Evolutionary conservation across 2,113 vertebrate genomes (phyloP), one percentile per base, ranked within the genome.

Genomic region (Rallus limicola): DNA sequence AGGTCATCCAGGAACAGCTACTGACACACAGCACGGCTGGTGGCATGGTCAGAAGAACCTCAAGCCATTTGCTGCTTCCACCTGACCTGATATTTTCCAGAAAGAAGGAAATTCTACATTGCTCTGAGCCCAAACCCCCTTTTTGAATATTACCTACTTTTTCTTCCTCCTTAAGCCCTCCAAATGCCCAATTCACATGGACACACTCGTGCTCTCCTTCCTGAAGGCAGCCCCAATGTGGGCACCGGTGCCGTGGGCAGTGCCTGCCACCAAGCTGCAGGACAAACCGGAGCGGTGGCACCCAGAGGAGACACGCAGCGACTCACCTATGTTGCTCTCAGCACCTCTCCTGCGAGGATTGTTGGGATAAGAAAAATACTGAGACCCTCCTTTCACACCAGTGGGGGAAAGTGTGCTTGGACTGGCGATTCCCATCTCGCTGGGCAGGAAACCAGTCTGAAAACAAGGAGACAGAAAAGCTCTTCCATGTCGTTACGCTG

Each of bases 361-460:
- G 97, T 98, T 98, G 69, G 99, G 95, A 93, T 99, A 99, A 11
- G 99, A 97, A 95, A 99, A 99, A 98, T 99, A 99, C 96, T 99
- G 99, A 58, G 99, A 98, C 62, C 98, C 97, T 11, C 98, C 98
- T 97, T 99, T 99, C 56, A 98, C 91, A 53, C 98, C 99, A 0
- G 99, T 99, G 56, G 99, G 99, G 50, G 99, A 99, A 90, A 99
- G 98, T 0, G 99, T 98, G 97, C 99, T 98, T 0, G 99, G 98
- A 75, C 98, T 99, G 33, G 98, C 96, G 85, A 99, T 99, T 55
- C 98, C 97, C 96, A 99, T 98, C 70, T 99, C 99, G 2, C 98
- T 96, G 13, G 99, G 98, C 92, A 99, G 98, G 97, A 99, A 99
- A 93, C 99, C 98, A 16, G 98, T 96, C 99, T 99, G 94, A 7